Base-by-base conservation (phyloP, 2,113 vertebrate species). In the Phylloscopus trochilus region DNA sequence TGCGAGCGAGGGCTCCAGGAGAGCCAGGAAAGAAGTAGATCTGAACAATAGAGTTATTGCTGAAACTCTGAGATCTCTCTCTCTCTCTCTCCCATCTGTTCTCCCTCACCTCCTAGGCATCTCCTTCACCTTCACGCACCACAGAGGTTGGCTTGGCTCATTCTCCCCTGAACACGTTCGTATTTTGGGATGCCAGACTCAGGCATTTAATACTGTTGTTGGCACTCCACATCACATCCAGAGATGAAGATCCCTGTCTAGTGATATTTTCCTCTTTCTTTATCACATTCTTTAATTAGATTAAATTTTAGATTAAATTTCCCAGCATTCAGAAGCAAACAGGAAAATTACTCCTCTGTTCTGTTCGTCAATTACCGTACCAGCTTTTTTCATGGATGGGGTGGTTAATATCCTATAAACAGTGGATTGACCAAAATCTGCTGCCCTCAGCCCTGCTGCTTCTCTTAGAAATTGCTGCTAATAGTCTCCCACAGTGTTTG, bases 71-170 rank as follows among this genome's bases (percentile, higher is more conserved):
- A 93, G 66, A 74, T 53, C 55, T 87, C 56, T 64, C 16, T 77
- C 28, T 77, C 28, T 53, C 21, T 0, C 26, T 0, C 46, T 93
- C 92, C 94, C 95, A 96, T 97, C 88, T 97, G 95, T 81, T 92
- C 87, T 0, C 39, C 51, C 87, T 95, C 90, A 95, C 91, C 94
- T 97, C 93, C 83, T 83, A 30, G 80, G 77, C 74, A 76, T 94
- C 84, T 82, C 83, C 94, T 96, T 95, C 93, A 94, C 95, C 93
- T 95, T 95, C 93, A 97, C 79, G 92, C 90, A 92, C 95, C 86
- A 0, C 51, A 89, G 83, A 96, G 93, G 91, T 59, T 96, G 93
- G n/a, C 92, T 91, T 66, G 74, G 74, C 77, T 95, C 8, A 0
- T 49, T 77, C 46, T 87, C 31, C 55, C 51, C 62, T 70, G 83